A percentile compares a stretch with the other conserved stretches of the same genome.
Evolutionary conservation across 1,140 invertebrate genomes (phyloP).

Genomic region (Dinoponera quadriceps): DNA sequence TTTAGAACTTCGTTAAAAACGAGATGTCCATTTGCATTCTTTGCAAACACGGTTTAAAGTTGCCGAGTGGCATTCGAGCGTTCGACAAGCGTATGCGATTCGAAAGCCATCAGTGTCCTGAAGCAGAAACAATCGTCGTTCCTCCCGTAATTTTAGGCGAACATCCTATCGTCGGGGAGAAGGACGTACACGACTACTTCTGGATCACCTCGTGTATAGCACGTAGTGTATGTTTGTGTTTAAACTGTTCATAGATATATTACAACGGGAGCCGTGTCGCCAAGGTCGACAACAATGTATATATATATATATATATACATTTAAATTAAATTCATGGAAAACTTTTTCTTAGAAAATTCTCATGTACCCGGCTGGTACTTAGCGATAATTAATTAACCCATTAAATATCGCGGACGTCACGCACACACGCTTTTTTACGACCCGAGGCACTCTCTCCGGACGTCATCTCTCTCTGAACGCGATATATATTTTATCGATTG

Average conservation of each 20-base stretch:
- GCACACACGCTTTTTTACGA: slow-evolving; percentile 60
- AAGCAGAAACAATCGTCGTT: not conserved
- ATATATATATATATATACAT: too few species aligned
- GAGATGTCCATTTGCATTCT: not conserved
- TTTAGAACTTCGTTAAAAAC: not conserved
- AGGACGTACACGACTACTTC: slow-evolving; percentile 22
- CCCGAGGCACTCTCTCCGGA: slow-evolving; percentile 47
- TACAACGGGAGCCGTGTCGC: not conserved
- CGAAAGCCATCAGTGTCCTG: not conserved
- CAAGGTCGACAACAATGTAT: slow-evolving; percentile 22
- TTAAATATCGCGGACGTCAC: slow-evolving; percentile 57
- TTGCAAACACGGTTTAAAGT: not conserved
- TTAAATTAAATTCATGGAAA: slow-evolving; percentile 62
- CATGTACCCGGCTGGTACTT: slow-evolving; percentile 52
- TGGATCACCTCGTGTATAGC: not conserved
- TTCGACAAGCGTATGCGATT: not conserved
- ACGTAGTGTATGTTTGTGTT: not conserved
- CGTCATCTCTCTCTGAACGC: slow-evolving; percentile 56
- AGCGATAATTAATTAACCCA: slow-evolving; percentile 62
- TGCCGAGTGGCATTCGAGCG: not conserved
- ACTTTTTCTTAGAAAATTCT: slow-evolving; percentile 61
- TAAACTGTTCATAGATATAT: slow-evolving; percentile 33
- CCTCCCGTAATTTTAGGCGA: not conserved
- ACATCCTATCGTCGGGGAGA: not conserved
- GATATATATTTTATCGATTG: slow-evolving; percentile 62